phyloP scores from a whole-genome alignment of 1,140 invertebrate species.

The Drosophila serrata region DNA sequence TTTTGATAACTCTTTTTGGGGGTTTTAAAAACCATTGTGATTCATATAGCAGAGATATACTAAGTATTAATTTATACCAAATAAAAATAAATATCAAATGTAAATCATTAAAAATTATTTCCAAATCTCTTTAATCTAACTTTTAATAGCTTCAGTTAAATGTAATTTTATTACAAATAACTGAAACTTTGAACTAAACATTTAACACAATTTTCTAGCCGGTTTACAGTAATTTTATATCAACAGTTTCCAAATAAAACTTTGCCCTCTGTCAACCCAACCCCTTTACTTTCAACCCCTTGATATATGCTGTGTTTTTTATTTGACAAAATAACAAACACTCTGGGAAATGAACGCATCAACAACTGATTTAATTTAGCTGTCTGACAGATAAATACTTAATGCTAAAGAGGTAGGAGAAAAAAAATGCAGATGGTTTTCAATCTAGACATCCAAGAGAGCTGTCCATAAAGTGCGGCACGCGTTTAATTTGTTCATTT shows the following conservation, averaged over 20 bases:
- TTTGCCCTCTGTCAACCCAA: neutral
- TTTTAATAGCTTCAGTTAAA: conserved; percentile 1
- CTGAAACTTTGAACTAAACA: neutral
- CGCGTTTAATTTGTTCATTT: conserved; percentile 74
- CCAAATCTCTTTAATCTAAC: neutral
- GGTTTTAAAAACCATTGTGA: neutral
- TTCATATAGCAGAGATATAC: neutral
- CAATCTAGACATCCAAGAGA: conserved; percentile 17
- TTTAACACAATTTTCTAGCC: conserved; percentile 6
- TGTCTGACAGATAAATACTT: conserved; percentile 43
- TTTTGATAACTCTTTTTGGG: neutral
- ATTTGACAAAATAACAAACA: conserved; percentile 32
- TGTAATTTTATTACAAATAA: conserved; percentile 12
- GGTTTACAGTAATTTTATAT: conserved; percentile 1
- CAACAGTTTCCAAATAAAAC: conserved; percentile 16
- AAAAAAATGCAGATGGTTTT: conserved; percentile 27
- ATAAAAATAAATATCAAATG: neutral
- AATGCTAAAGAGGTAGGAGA: conserved; percentile 22
- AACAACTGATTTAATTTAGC: conserved; percentile 57
- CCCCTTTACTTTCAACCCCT: neutral
- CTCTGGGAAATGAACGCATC: conserved; percentile 28
- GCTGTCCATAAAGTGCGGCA: conserved; percentile 36
- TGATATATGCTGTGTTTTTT: conserved; percentile 20
- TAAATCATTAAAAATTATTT: neutral
- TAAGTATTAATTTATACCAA: neutral